phyloP scores from a whole-genome alignment of 2,113 vertebrate species.

The Paraplagusia blochii region DNA sequence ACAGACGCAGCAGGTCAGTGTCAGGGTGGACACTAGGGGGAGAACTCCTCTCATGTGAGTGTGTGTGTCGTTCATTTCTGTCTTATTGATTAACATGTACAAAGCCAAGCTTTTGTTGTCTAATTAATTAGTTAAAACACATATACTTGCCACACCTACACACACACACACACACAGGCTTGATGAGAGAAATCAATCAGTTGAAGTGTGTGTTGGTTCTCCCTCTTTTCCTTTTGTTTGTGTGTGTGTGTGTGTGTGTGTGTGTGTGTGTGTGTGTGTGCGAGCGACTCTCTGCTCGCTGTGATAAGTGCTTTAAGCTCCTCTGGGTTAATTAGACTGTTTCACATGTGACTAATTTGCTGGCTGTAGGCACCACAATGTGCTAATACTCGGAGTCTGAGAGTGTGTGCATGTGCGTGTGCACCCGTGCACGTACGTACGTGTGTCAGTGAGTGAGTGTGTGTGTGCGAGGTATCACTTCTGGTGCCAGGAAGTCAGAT shows the following conservation, averaged over 20 bases:
- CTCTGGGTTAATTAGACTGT: constrained; percentile 81
- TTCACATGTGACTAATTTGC: constrained; percentile 79
- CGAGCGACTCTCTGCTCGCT: constrained; percentile 61
- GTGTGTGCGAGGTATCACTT: background rate
- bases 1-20: too few relatives aligned
- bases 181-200: constrained; percentile 46
- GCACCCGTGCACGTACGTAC: too few relatives aligned
- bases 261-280: background rate
- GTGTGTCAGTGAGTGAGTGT: constrained; percentile 13
- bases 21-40: too few relatives aligned
- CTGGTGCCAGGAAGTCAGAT: background rate
- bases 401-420: constrained; percentile 10
- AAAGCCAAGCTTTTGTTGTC: too few relatives aligned
- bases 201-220: constrained; percentile 6
- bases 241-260: constrained; percentile 15
- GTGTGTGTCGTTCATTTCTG: constrained; percentile 16
- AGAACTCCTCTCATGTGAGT: too few relatives aligned
- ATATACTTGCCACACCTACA: constrained; percentile 22
- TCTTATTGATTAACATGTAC: too few relatives aligned
- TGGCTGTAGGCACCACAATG: constrained; percentile 69
- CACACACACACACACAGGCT: constrained; percentile 22
- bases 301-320: constrained; percentile 75
- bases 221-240: constrained; percentile 47
- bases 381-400: constrained; percentile 58
- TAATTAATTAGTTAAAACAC: constrained; percentile 23